Evolutionary conservation across 2,797 vertebrate species (phyloP), one percentile per base, ranked within the genome.

Genomic region (Diglossa cyanea): DNA sequence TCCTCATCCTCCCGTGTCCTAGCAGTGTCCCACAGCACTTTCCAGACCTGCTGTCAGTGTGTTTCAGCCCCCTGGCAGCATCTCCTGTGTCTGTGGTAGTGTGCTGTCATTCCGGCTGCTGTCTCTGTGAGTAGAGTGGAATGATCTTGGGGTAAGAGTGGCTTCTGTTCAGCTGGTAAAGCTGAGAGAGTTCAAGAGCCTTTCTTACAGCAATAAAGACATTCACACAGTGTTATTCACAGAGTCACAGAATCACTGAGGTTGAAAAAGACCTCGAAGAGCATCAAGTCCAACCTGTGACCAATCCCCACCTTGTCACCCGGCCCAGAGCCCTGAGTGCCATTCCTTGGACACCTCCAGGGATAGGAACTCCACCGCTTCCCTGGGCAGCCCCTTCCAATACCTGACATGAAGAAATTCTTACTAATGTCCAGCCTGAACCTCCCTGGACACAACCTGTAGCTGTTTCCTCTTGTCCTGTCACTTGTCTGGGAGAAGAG

Each of bases 31-130:
- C 44, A 35, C 51, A 73, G 66, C 24, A 25, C 30, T 55, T 55
- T 25, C 1, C 39, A 80, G 26, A 47, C 65, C 47, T 0, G 0
- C 54, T 54, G 17, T 47, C 7, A 0, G 50, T 63, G 28, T 35
- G 1, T 48, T 25, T 33, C 3, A 4, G 19, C 30, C 44, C 54
- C 60, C 45, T 51, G n/a, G 55, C 45, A 74, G 39, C 68, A 57
- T 23, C 63, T 74, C 33, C 48, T 24, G 5, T 48, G 10, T 28
- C 65, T 65, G 35, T 54, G 25, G 9, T 26, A 28, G 26, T 6
- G 0, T 83, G 13, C 40, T 60, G 40, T 83, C 53, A 2, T 67
- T 80, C 33, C 47, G 67, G 33, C 33, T 66, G 35, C 53, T 68
- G 6, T 40, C 5, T 13, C 47, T 79, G 24, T 20, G 26, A 31